Evolutionary conservation across 1,140 invertebrate species (phyloP), one percentile per base, ranked within the genome.

Genomic region (Glossosoma conforme): DNA sequence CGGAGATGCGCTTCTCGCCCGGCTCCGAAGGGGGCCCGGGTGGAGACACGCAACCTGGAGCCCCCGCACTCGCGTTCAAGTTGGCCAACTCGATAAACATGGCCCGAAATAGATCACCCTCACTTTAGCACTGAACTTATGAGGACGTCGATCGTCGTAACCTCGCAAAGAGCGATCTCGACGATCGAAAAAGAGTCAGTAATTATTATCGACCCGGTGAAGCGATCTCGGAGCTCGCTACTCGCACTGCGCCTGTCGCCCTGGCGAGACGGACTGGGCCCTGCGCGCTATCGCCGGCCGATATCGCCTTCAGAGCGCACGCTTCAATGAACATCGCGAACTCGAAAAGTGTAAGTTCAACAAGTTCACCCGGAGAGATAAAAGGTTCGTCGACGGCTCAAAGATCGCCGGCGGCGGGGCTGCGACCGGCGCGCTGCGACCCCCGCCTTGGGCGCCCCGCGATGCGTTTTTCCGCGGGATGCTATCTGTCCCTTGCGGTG

Each of bases 51-150:
- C n/a, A 15, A 33, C 19, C 37, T 20, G 9, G 14, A 24, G 10
- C 21, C 14, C 21, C 14, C 22, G 50, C 30, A 25, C 10, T 46
- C 9, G 17, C 35, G 33, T 24, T 35, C 28, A 28, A 32, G 13
- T 19, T 47, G 6, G 38, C 30, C 56, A 58, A 20, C 30, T 58
- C 56, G 20, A 58, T 45, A 25, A 54, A 53, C 56, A 58, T 58
- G 24, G 14, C 33, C 33, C 14, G 5, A 38, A 9, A 18, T n/a
- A n/a, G n/a, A n/a, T n/a, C n/a, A n/a, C n/a, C n/a, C n/a, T n/a
- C n/a, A n/a, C n/a, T n/a, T n/a, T n/a, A n/a, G n/a, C n/a, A n/a
- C n/a, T n/a, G n/a, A n/a, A n/a, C n/a, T n/a, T n/a, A n/a, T n/a
- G n/a, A n/a, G n/a, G 24, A 17, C 19, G 25, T 22, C 37, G 32